Percentiles rank a stretch among this genome's conserved stretches.
Evolutionary conservation across 2,888 invertebrate species (phyloP).

Genomic region (Cephus rjabovi): DNA sequence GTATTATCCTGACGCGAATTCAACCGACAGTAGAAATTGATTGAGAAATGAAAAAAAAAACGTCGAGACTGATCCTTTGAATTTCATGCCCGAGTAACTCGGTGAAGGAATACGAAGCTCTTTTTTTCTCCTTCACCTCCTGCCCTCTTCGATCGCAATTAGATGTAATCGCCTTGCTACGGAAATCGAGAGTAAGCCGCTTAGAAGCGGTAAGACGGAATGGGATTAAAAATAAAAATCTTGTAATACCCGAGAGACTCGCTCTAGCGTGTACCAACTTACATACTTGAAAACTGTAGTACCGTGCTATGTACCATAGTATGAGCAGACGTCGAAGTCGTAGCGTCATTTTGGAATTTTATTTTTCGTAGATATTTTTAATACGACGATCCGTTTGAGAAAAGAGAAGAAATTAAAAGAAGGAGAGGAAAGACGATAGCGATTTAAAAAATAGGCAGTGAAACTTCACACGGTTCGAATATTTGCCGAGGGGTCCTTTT

Average conservation of each 20-base stretch:
- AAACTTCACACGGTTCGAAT: too few relatives aligned
- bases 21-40: background rate
- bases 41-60: background rate
- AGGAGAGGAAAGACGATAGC: too few relatives aligned
- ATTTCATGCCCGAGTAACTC: constrained; percentile 1
- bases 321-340: background rate
- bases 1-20: background rate
- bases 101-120: constrained; percentile 9
- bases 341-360: background rate
- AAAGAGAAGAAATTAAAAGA: too few relatives aligned
- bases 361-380: background rate
- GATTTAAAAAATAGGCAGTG: too few relatives aligned
- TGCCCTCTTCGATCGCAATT: constrained; percentile 42
- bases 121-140: constrained; percentile 12
- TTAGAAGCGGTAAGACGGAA: constrained; percentile 32
- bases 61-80: background rate
- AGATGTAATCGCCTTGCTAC: constrained; percentile 46
- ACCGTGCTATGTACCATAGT: background rate
- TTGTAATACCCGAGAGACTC: constrained; percentile 23
- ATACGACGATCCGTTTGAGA: too few relatives aligned
- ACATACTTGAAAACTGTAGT: background rate
- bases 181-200: constrained; percentile 45
- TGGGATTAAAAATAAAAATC: constrained; percentile 32
- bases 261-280: background rate
- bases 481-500: too few relatives aligned